phyloP scores from a whole-genome alignment of 2,888 invertebrate genomes.

The Boloria euphrosyne region DNA sequence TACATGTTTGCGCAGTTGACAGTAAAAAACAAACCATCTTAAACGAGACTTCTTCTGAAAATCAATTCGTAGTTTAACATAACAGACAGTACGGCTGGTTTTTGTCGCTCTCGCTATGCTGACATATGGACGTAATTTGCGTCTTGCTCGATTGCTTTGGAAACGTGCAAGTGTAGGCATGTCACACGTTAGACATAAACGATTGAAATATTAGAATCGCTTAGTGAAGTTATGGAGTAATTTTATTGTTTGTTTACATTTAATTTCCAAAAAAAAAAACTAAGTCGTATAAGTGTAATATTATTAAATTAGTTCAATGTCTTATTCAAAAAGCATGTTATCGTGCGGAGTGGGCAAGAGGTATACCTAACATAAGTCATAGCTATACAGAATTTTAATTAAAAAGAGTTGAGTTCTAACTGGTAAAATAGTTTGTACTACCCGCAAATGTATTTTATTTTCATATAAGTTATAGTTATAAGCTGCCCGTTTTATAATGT shows the following conservation, averaged over 20 bases:
- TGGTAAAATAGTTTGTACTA: too few relatives aligned
- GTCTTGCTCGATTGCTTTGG: constrained; percentile 56
- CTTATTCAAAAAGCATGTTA: too few relatives aligned
- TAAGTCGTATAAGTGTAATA: background rate
- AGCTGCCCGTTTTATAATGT: too few relatives aligned
- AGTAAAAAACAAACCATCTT: constrained; percentile 64
- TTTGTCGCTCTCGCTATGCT: constrained; percentile 54
- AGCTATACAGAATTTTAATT: too few relatives aligned
- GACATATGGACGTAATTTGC: constrained; percentile 67
- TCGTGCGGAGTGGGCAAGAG: too few relatives aligned
- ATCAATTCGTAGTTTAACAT: constrained; percentile 72
- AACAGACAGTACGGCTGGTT: constrained; percentile 52
- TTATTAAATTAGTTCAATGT: too few relatives aligned
- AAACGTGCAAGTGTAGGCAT: constrained; percentile 27
- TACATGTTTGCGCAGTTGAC: constrained; percentile 66
- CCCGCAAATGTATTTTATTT: too few relatives aligned
- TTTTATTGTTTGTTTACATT: background rate
- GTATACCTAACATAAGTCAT: too few relatives aligned
- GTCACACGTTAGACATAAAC: constrained; percentile 24
- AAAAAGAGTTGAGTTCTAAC: too few relatives aligned
- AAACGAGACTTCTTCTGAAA: constrained; percentile 59
- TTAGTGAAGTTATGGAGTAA: constrained; percentile 24
- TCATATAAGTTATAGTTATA: too few relatives aligned
- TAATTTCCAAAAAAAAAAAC: background rate
- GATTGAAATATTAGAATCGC: constrained; percentile 27